Evolutionary conservation across 2,113 vertebrate species (phyloP), one percentile per base, ranked within the genome.

Genomic region (Pedionomus torquatus): DNA sequence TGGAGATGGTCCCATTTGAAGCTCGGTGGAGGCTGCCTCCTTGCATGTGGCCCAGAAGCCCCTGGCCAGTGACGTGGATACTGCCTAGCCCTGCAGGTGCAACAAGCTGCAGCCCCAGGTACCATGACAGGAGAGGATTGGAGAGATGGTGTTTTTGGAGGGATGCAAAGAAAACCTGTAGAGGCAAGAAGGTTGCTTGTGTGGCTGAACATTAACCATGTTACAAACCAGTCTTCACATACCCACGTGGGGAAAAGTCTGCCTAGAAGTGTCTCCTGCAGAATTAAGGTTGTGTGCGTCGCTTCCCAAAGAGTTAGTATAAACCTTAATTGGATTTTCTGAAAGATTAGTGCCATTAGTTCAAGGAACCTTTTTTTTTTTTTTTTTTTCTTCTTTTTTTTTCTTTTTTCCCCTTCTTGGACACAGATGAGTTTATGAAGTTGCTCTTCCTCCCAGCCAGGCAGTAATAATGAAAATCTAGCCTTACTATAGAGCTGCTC

Each of bases 1-100:
- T 8, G 18, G 25, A 13, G n/a, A 33, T 0, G 1, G 30, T 33
- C 57, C 20, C 2, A 2, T 30, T 58, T 11, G 24, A 7, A 6
- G 57, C 20, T 31, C 2, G 0, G 7, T 2, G 15, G 1, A 26
- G 46, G n/a, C 17, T 66, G 19, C 17, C 48, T 13, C 41, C 3
- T 24, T 4, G 20, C 6, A 0, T 3, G 8, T 7, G 8, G 35
- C 26, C 58, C 51, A 18, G 60, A 6, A 39, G n/a, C 63, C 24
- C 25, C 63, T 33, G n/a, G 12, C 46, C 2, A 1, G 13, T 17
- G 49, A 44, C 16, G 3, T 5, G 2, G 19, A 7, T 9, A 6
- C 31, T 24, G 68, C 81, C 24, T 16, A 9, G 49, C 49, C 43
- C 35, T 7, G 17, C 16, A 5, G 43, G 17, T 4, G 4, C 28